These are phyloP conservation scores for Podarcis lilfordi DNA, from an alignment of 2,797 vertebrate genomes.

Conservation along the genomic window DNA sequence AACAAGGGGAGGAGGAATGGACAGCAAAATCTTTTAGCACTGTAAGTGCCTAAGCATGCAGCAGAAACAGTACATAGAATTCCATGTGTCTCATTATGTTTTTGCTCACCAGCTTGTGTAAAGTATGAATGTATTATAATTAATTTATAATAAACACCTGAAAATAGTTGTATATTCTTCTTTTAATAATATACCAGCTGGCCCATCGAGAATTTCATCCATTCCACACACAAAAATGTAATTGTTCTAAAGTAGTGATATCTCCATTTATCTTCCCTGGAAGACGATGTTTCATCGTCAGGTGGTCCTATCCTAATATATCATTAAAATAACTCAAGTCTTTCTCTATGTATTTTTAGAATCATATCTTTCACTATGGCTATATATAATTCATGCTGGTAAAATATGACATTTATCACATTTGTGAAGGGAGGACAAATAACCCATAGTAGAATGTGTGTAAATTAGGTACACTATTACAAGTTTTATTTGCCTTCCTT, in stretches of 20 bases:
- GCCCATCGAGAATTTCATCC: slow-evolving; percentile 64
- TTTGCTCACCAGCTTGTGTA: slow-evolving; percentile 17
- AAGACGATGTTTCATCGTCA: slow-evolving; percentile 66
- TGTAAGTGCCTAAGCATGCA: neutral
- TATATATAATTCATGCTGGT: slow-evolving; percentile 65
- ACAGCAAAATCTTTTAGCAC: neutral
- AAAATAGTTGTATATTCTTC: slow-evolving; percentile 46
- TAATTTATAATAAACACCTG: slow-evolving; percentile 40
- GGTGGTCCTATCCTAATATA: slow-evolving; percentile 71
- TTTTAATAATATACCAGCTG: slow-evolving; percentile 55
- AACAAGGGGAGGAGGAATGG: too few relatives aligned
- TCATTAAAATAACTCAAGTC: slow-evolving; percentile 65
- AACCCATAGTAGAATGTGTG: slow-evolving; percentile 55
- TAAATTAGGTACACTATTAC: slow-evolving; percentile 65
- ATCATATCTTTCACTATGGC: slow-evolving; percentile 67
- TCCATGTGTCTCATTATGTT: neutral
- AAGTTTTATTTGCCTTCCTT: slow-evolving; percentile 46
- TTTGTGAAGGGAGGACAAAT: slow-evolving; percentile 62
- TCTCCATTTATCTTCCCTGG: slow-evolving; percentile 63
- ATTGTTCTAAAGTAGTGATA: slow-evolving; percentile 70
- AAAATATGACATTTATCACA: slow-evolving; percentile 56
- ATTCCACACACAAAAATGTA: slow-evolving; percentile 70
- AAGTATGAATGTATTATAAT: slow-evolving; percentile 30
- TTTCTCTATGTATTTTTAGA: slow-evolving; percentile 73
- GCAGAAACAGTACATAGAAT: neutral